phyloP scores from a whole-genome alignment of 92 coral and sea anemone genomes.

The Parazoanthus swiftii region DNA sequence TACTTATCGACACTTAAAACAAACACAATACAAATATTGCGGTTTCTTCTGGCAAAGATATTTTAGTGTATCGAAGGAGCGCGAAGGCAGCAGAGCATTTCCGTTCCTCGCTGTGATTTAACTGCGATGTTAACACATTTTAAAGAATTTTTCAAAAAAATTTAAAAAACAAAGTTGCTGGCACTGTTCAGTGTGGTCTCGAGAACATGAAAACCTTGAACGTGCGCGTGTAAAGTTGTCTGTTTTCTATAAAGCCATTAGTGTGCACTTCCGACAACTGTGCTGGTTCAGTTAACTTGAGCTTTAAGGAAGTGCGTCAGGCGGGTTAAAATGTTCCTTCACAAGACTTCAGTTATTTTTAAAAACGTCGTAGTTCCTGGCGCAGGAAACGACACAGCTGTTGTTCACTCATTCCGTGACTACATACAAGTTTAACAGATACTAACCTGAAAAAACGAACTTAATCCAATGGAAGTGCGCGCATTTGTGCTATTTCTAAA shows the following conservation, averaged over 20 bases:
- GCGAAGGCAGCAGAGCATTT: neutral
- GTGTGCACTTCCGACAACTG: slow-evolving; percentile 9
- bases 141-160: neutral
- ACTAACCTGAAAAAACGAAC: neutral
- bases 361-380: neutral
- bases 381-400: neutral
- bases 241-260: neutral
- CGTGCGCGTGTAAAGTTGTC: neutral
- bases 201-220: neutral
- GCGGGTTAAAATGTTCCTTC: neutral
- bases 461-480: neutral
- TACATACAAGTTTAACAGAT: no score
- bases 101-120: neutral
- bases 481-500: neutral
- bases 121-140: neutral
- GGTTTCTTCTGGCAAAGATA: neutral
- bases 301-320: slow-evolving; percentile 13
- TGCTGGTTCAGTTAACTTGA: neutral
- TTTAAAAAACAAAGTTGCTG: neutral
- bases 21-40: neutral
- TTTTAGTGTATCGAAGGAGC: no score
- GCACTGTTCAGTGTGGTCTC: neutral
- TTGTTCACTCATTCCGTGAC: neutral
- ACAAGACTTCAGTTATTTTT: neutral
- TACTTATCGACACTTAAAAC: neutral